Percentiles rank a stretch among this genome's conserved stretches.
phyloP scores from a whole-genome alignment of 2,797 vertebrate species.

The Tenualosa ilisha region DNA sequence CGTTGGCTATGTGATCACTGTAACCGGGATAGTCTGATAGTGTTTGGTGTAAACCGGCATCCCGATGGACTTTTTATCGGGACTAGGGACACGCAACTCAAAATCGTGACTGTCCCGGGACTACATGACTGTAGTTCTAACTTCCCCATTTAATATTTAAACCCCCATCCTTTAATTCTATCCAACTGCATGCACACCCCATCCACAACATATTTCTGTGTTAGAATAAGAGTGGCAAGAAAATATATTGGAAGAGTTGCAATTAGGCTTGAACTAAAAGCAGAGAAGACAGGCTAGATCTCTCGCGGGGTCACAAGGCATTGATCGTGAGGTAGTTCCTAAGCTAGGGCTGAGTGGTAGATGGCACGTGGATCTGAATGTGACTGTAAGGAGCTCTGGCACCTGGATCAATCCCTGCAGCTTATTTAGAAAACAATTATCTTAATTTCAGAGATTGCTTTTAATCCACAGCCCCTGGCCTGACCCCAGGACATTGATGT shows the following conservation, averaged over 20 bases:
- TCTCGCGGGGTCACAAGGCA: conserved; percentile 66
- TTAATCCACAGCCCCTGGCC: conserved; percentile 16
- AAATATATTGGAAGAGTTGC: conserved; percentile 47
- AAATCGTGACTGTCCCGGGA: too few relatives aligned
- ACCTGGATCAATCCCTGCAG: conserved; percentile 60
- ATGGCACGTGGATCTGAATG: conserved; percentile 69
- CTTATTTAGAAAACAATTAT: conserved; percentile 42
- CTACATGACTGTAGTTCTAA: too few relatives aligned
- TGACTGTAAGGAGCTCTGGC: conserved; percentile 61
- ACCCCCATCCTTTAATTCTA: not conserved
- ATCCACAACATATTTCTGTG: conserved; percentile 24
- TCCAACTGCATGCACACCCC: not conserved
- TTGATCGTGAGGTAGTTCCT: conserved; percentile 66
- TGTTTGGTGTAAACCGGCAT: too few relatives aligned
- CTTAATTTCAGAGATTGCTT: conserved; percentile 6
- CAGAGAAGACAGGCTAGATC: conserved; percentile 60
- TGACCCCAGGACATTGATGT: not conserved
- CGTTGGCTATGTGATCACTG: too few relatives aligned
- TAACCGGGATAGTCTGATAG: too few relatives aligned
- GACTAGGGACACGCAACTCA: too few relatives aligned
- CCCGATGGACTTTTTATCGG: too few relatives aligned
- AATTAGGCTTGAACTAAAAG: conserved; percentile 49
- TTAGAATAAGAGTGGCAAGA: conserved; percentile 35
- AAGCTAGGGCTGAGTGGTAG: conserved; percentile 61
- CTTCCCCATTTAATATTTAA: not conserved